Percentiles rank a stretch among this genome's conserved stretches.
Evolutionary conservation across 2,797 vertebrate species (phyloP).

Genomic region (Lepidocolaptes lacrymiger): DNA sequence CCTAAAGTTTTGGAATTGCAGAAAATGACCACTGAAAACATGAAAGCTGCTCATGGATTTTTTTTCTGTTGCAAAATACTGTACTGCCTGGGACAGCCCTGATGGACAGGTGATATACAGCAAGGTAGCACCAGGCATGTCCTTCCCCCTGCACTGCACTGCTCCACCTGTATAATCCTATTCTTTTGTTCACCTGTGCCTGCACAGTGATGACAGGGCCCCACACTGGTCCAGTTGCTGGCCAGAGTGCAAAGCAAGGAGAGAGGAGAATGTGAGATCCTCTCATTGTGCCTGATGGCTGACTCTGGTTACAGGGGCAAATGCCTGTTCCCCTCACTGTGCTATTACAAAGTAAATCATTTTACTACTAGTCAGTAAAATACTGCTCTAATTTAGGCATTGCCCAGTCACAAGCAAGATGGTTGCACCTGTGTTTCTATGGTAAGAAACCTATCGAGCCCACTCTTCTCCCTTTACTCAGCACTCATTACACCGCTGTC

Average conservation of each 20-base stretch:
- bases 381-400: not conserved
- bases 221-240: not conserved
- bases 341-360: not conserved
- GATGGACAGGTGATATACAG: fast-evolving
- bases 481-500: not conserved
- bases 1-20: not conserved
- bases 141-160: not conserved
- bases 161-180: not conserved
- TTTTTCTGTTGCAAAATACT: not conserved
- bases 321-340: not conserved
- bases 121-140: not conserved
- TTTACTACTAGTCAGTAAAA: not conserved
- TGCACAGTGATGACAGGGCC: fast-evolving
- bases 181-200: not conserved
- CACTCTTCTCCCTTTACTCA: not conserved
- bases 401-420: not conserved
- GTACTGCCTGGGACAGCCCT: not conserved
- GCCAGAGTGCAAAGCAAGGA: not conserved
- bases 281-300: not conserved
- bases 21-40: not conserved
- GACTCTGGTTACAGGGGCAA: not conserved
- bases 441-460: not conserved
- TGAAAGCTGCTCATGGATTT: not conserved
- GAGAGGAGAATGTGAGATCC: not conserved
- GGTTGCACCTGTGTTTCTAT: not conserved